Evolutionary conservation across 2,888 invertebrate genomes (phyloP).

Genomic region (Dicranocentrus wangi): DNA sequence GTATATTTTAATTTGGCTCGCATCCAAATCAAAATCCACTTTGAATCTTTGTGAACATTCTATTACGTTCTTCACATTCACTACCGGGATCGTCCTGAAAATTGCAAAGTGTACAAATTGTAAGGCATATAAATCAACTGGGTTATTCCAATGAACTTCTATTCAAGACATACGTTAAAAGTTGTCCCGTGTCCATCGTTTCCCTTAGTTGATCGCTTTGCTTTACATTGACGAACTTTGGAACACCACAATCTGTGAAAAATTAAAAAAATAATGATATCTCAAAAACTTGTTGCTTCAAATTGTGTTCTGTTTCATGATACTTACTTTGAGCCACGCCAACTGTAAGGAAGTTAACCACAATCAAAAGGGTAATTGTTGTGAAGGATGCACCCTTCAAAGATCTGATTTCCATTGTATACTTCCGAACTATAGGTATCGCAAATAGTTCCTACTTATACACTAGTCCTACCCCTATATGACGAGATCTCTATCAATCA

Average conservation of each 20-base stretch:
- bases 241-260: constrained; percentile 48
- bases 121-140: no score
- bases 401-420: constrained; percentile 20
- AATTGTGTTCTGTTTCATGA: no score
- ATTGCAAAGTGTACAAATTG: no score
- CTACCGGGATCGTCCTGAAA: neutral
- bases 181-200: constrained; percentile 39
- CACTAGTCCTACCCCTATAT: no score
- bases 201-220: constrained; percentile 27
- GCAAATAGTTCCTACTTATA: neutral
- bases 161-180: constrained; percentile 20
- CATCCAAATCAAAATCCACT: neutral
- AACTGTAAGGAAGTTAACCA: neutral
- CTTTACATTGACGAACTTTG: constrained; percentile 23
- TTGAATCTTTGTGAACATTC: no score
- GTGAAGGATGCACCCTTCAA: constrained; percentile 2
- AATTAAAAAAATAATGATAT: neutral
- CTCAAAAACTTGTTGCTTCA: no score
- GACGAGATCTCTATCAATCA: no score
- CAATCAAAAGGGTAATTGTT: constrained; percentile 5
- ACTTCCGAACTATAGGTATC: neutral
- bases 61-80: no score
- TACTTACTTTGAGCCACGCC: constrained; percentile 36
- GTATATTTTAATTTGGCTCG: neutral
- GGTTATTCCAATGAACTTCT: no score